Base-by-base conservation (phyloP, 2,888 invertebrate species). In the Timema cristinae region DNA sequence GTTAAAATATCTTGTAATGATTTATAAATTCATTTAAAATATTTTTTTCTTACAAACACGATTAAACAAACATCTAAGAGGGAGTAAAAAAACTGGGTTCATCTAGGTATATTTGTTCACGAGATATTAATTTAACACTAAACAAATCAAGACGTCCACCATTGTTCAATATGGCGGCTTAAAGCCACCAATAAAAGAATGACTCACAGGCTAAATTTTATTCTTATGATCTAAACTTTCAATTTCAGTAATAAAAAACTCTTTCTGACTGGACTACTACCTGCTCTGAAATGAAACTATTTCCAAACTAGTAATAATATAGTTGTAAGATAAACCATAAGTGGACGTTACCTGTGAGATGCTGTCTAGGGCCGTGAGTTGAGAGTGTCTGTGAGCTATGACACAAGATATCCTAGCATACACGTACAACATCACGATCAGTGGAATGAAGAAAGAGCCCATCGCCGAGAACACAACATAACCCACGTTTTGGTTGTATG, bases 401-500 rank as follows among this genome's bases (percentile, higher is more conserved):
- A 93, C 93, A 80, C 93, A 93, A 6, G 92, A 93, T 81, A 98
- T 94, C 79, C 92, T 88, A 11, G 92, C 91, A 83, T 98, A 98
- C 13, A 97, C 94, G 80, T 95, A 94, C 69, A 97, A 88, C 97
- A 98, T 97, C 13, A 98, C 94, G 48, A 92, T 88, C 88, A 97
- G 94, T 0, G 98, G 98, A 54, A 97, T 87, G 84, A 96, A 98
- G 85, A 98, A 98, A 5, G 96, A 97, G 0, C 97, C 94, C 88
- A 94, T 92, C 7, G 97, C 97, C 0, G 96, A 97, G 81, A 96
- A 93, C 71, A 97, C 91, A 54, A 98, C 98, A 84, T 97, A 98
- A n/a, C 93, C 91, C 59, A 92, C 90, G 81, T 95, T 95, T 80
- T 95, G 91, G 81, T 95, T 95, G 84, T 98, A 93, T 13, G 92